Conservation (phyloP, 2,113 vertebrate genomes). For the human region DNA sequence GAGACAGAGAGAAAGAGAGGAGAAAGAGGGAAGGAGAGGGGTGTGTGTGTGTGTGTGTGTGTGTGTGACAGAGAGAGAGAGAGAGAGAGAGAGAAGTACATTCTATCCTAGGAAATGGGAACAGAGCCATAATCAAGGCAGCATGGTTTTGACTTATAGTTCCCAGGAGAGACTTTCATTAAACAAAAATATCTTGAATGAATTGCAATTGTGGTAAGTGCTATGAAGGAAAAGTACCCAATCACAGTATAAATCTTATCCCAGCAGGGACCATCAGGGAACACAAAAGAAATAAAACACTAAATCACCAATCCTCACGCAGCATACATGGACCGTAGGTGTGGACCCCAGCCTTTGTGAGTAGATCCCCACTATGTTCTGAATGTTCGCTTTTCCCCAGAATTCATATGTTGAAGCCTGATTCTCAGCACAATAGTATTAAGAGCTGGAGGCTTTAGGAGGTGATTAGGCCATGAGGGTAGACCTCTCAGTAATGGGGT, state of each 20-base stretch:
- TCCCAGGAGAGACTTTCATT: not conserved
- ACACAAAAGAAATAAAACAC: not conserved
- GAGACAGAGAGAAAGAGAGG: fast-evolving
- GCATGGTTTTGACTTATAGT: not conserved
- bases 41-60: no score
- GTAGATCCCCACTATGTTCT: not conserved
- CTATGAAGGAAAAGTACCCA: not conserved
- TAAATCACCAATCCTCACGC: not conserved
- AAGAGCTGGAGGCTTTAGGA: not conserved
- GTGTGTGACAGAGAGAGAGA: not conserved
- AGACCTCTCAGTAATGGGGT: not conserved
- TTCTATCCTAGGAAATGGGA: not conserved
- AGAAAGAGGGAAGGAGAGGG: not conserved
- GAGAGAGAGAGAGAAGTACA: fast-evolving
- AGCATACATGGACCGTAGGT: fast-evolving
- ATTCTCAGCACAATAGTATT: not conserved
- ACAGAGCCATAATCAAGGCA: not conserved
- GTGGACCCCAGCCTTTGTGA: not conserved
- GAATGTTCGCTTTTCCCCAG: not conserved
- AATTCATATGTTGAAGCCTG: not conserved
- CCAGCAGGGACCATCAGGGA: fast-evolving
- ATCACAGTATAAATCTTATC: not conserved
- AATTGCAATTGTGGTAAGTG: not conserved
- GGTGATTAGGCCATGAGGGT: no score
- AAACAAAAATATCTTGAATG: not conserved